Base-by-base conservation (phyloP, 2,888 invertebrate genomes). In the Sclerodermus sp. region DNA sequence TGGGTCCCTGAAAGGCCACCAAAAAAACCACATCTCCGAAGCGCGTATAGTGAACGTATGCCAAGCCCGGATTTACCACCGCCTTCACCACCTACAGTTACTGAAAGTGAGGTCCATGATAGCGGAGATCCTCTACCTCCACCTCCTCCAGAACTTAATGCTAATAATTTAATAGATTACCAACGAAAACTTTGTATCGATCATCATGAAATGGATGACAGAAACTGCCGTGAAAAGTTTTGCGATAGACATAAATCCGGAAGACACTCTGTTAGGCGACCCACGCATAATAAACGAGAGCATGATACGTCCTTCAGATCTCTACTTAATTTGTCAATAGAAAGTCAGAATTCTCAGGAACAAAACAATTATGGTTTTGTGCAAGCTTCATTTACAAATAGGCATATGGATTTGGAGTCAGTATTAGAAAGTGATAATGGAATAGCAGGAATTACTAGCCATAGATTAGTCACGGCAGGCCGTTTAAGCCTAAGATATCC, bases 1-100 rank as follows among this genome's bases (percentile, higher is more conserved):
- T 87, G 86, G 84, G 85, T 87, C 0, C 88, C 89, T 1, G 89
- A 88, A 62, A 79, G 89, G 58, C 90, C 90, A 10, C 90, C 90
- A 2, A 90, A 90, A 76, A 89, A 89, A 76, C 87, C 89, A 1
- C 84, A 86, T 67, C 79, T 87, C 51, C 72, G 85, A 60, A 79
- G 82, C 45, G 79, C 77, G 3, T 79, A 77, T 62, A 80, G 80
- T 52, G 81, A 82, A 53, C 76, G 84, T 37, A 76, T 83, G 31
- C 82, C 83, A 12, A 84, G 84, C 66, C 85, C 85, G 1, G 85
- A 85, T 67, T 72, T 84, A 52, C 85, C 85, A 12, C 84, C 84
- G 1, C 85, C 86, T 0, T 85, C 86, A 1, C 85, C 86, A 3
- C 85, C 86, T 0, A 82, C 83, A 1, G 82, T 83, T 29, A 73